Conservation (phyloP, 2,888 invertebrate species). For the Drosophila nigritarsus region DNA sequence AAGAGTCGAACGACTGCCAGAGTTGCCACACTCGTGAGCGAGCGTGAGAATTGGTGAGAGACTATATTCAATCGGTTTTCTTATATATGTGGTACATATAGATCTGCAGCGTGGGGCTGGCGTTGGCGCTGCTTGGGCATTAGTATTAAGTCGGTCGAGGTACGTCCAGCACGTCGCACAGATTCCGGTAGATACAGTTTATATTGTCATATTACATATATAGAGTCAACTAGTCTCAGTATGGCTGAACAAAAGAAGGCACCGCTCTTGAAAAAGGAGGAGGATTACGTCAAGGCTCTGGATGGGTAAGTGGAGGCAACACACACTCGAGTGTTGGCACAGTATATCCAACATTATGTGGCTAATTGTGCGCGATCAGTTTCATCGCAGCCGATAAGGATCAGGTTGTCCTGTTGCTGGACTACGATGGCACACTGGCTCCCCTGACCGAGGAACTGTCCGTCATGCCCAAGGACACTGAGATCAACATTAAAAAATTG, state of each 20-base stretch:
- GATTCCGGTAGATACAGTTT: constrained; percentile 69
- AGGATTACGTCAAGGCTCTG: constrained; percentile 84
- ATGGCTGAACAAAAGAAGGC: constrained; percentile 85
- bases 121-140: constrained; percentile 57
- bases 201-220: constrained; percentile 19
- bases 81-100: constrained; percentile 41
- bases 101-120: constrained; percentile 54
- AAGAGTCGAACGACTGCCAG: constrained; percentile 51
- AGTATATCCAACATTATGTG: not conserved
- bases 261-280: constrained; percentile 84
- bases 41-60: constrained; percentile 20
- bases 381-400: constrained; percentile 87
- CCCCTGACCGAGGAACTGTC: constrained; percentile 89
- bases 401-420: constrained; percentile 89
- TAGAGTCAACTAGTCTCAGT: constrained; percentile 23
- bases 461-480: constrained; percentile 90
- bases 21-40: constrained; percentile 53
- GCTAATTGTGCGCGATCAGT: constrained; percentile 50
- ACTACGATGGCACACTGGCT: constrained; percentile 91
- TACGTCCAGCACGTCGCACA: constrained; percentile 80
- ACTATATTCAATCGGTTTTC: not conserved
- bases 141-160: constrained; percentile 82
- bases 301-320: constrained; percentile 77
- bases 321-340: not conserved
- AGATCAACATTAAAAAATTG: constrained; percentile 89